Base-by-base conservation (phyloP, 2,113 vertebrate species). In the Cynopterus brachyotis region DNA sequence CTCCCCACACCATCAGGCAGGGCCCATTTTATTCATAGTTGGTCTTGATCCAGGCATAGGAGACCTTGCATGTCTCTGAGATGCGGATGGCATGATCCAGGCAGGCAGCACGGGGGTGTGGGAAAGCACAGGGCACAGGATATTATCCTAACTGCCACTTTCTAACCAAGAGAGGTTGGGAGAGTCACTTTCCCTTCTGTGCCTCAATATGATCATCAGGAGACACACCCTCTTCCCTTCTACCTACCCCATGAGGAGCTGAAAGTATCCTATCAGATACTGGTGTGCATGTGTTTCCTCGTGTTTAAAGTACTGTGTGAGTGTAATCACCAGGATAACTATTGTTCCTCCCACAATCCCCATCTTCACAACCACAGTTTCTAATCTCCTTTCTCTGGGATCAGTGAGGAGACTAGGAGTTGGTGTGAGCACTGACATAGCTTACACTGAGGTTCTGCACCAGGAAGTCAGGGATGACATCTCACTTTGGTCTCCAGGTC, bases 31-130 rank as follows among this genome's bases (percentile, higher is more conserved):
- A 32, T 60, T 19, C 1, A 8, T 35, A 28, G 9, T 5, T 72
- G 15, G 24, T 62, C 16, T 17, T 30, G 47, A 42, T 70, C 26
- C 10, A 30, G 20, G 30, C 55, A 35, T 42, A 92, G 75, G 60
- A 28, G 28, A 50, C 50, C 50, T 50, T 50, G 13, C n/a, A n/a
- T 47, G 73, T 83, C 37, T 89, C 89, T 80, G 30, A 60, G 70
- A 30, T 75, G 45, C n/a, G 35, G 28, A n/a, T 32, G 10, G 19
- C 64, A 17, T 64, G 59, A 73, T 47, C 32, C 37, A 28, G 37
- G 37, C 82, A 45, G 45, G 81, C 15, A n/a, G 75, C 55, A 70
- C 0, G 0, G 17, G 55, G 9, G 0, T 1, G 0, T 45, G 57
- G 47, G 47, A 73, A 45, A 50, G 1, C 40, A 57, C 42, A 47